Evolutionary conservation across 2,113 vertebrate species (phyloP).

Genomic region (Crotalus viridis): DNA sequence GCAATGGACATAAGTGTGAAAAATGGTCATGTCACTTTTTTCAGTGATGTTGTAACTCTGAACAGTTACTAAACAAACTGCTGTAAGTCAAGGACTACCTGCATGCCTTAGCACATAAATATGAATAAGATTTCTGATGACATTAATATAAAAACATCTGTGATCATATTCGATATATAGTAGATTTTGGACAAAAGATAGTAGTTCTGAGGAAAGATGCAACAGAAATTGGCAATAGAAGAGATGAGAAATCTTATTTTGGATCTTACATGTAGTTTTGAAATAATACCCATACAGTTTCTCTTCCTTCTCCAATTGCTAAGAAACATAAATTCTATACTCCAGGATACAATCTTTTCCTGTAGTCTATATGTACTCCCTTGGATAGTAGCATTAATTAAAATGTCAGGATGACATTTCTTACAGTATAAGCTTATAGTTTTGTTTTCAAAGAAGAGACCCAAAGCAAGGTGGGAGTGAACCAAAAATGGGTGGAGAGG

Average conservation of each 20-base stretch:
- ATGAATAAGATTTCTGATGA: neutral
- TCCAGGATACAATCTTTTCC: conserved; percentile 28
- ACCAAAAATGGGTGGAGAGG: conserved; percentile 2
- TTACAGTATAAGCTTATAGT: conserved; percentile 25
- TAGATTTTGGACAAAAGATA: neutral
- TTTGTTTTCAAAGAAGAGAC: conserved; percentile 44
- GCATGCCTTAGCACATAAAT: neutral
- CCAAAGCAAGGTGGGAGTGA: conserved; percentile 35
- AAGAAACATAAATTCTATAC: conserved; percentile 34
- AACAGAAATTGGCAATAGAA: neutral
- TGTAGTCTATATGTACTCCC: conserved; percentile 22
- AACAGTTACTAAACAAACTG: no score
- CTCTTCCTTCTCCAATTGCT: conserved; percentile 21
- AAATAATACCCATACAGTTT: neutral
- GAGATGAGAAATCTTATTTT: neutral
- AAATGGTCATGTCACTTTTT: no score
- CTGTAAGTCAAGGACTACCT: no score
- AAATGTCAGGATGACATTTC: conserved; percentile 55
- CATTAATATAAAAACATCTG: neutral
- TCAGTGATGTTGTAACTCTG: no score
- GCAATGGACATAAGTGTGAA: no score
- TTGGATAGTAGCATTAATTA: conserved; percentile 56
- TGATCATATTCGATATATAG: neutral
- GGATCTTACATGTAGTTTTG: neutral
- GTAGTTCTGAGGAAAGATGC: neutral